Percentiles rank a stretch among this genome's conserved stretches.
These are phyloP conservation scores for Bombus impatiens DNA, from an alignment of 1,140 invertebrate species.

Conservation along the genomic window DNA sequence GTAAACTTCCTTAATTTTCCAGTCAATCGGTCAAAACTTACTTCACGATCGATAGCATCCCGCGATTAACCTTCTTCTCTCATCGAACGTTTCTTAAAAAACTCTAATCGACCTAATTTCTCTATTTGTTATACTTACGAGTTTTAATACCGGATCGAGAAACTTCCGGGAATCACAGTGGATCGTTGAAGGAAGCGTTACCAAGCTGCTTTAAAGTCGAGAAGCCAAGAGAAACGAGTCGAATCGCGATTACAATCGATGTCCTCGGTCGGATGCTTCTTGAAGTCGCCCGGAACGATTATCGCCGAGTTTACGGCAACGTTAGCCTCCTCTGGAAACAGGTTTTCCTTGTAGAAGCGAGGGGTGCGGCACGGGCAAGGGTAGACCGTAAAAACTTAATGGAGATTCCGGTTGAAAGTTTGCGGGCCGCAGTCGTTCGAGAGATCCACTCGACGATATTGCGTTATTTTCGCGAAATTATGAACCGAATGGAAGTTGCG, in stretches of 20 bases:
- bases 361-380: neutral
- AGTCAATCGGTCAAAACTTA: neutral
- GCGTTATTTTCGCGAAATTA: conserved; percentile 38
- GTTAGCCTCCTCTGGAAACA: neutral
- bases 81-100: neutral
- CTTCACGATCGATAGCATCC: neutral
- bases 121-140: neutral
- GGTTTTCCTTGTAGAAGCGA: neutral
- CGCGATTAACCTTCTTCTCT: too few species aligned
- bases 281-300: conserved; percentile 25
- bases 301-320: conserved; percentile 42
- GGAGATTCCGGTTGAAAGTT: conserved; percentile 30
- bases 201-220: neutral
- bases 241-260: conserved; percentile 44
- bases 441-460: conserved; percentile 30
- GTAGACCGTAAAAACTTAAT: conserved; percentile 40
- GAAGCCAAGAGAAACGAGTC: neutral
- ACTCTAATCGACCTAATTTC: neutral
- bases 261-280: neutral
- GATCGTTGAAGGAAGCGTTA: neutral
- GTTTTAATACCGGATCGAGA: neutral
- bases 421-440: neutral
- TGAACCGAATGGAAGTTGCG: conserved; percentile 1
- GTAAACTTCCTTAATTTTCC: conserved; percentile 5
- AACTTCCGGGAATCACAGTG: neutral